Base-by-base conservation (phyloP, 2,113 vertebrate genomes). In the Pungitius pungitius region DNA sequence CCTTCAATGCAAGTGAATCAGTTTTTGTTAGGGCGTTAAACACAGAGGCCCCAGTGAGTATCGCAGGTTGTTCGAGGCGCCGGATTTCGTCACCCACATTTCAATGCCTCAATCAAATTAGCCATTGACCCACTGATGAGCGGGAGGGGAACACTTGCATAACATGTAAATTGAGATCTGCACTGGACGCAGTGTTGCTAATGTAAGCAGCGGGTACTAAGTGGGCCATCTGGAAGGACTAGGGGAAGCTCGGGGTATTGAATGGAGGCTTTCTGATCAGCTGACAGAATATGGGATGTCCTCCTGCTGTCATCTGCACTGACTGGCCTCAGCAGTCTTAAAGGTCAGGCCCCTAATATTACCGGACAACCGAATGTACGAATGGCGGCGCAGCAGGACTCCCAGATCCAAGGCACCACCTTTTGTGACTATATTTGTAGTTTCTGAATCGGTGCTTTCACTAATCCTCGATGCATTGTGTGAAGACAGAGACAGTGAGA, bases 281-380 rank as follows among this genome's bases (percentile, higher is more conserved):
- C 81, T 91, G 90, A 90, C 86, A 69, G 84, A 67, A 75, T 77
- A 84, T 80, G 78, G 80, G 83, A 86, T 72, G 64, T 69, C 54
- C 74, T 65, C 68, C 63, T 55, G 62, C 80, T 66, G 83, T 87
- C 85, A 78, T 83, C 85, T 83, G 78, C 85, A 13, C 5, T 57
- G 78, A 54, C 62, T 75, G 73, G 69, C 35, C 73, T 88, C 76
- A 77, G 85, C 83, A 70, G 9, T 83, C 75, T 82, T 86, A 88
- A 89, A 91, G 84, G 87, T 88, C 88, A 87, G 58, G 37, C 69
- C 69, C 66, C 66, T 6, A 61, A 86, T 80, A 63, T 69, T 73
- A 35, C 71, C 58, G 61, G 72, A 75, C 73, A 66, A 10, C 56
- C 22, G 45, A 39, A 15, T 61, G 39, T 35, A 51, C 81, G 71